phyloP scores from a whole-genome alignment of 2,888 invertebrate species.

The Lasioglossum pauxillum region DNA sequence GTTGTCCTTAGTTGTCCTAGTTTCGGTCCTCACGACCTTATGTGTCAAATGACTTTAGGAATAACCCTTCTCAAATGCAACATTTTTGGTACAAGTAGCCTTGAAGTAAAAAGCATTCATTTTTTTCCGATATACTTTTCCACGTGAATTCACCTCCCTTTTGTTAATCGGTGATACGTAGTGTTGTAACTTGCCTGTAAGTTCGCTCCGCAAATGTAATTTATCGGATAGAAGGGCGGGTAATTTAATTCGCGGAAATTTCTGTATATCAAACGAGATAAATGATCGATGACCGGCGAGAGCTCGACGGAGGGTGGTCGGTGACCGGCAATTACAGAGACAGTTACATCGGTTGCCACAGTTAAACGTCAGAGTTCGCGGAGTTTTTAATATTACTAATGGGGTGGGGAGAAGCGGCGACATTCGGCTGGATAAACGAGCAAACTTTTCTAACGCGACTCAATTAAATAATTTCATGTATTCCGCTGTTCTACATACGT shows the following conservation, averaged over 20 bases:
- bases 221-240: background rate
- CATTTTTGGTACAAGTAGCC: too few species aligned
- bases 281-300: background rate
- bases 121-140: too few species aligned
- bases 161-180: background rate
- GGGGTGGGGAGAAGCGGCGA: background rate
- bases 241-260: background rate
- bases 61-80: too few species aligned
- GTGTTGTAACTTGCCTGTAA: too few species aligned
- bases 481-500: background rate
- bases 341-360: background rate
- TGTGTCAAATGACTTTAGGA: too few species aligned
- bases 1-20: too few species aligned
- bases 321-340: background rate
- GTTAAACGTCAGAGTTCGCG: background rate
- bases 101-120: background rate
- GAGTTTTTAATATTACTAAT: slow-evolving; percentile 14
- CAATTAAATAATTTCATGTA: slow-evolving; percentile 7
- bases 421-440: background rate
- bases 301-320: background rate
- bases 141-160: too few species aligned
- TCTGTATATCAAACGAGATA: background rate
- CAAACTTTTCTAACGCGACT: slow-evolving; percentile 7
- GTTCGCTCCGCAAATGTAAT: background rate
- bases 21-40: too few species aligned